Evolutionary conservation across 2,797 vertebrate species (phyloP).

Genomic region (Phataginus tricuspis): DNA sequence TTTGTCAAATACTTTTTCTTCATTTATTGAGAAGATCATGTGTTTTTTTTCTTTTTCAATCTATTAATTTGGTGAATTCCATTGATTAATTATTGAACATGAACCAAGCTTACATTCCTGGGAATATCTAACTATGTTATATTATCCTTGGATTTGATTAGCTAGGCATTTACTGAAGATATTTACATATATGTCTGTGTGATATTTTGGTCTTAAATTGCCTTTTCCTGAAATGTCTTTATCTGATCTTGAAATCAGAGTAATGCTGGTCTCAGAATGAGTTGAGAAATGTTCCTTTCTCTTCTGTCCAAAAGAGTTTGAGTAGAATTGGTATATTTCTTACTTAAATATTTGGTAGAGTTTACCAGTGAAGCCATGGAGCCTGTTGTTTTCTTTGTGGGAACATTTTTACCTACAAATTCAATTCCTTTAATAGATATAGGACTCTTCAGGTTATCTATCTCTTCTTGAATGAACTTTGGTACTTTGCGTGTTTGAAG

Average conservation of each 20-base stretch:
- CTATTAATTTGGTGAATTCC: neutral
- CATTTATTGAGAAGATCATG: neutral
- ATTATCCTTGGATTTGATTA: neutral
- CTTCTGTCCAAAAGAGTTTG: neutral
- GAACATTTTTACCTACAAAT: neutral
- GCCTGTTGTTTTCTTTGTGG: neutral
- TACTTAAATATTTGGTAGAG: neutral
- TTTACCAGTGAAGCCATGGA: neutral
- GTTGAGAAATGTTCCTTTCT: neutral
- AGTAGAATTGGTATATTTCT: neutral
- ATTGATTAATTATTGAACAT: neutral
- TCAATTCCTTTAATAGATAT: neutral
- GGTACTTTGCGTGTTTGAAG: neutral
- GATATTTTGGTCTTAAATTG: neutral
- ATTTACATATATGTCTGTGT: neutral
- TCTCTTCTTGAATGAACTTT: neutral
- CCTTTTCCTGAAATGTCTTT: neutral
- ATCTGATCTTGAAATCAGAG: neutral
- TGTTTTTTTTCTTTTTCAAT: neutral
- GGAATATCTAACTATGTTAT: neutral
- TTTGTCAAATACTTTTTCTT: neutral
- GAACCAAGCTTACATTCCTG: neutral
- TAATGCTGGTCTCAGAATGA: neutral
- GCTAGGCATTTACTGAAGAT: neutral
- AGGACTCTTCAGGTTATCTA: neutral